These are phyloP conservation scores for Tetragonula clypearis DNA, from an alignment of 1,140 invertebrate genomes.

Conservation along the genomic window DNA sequence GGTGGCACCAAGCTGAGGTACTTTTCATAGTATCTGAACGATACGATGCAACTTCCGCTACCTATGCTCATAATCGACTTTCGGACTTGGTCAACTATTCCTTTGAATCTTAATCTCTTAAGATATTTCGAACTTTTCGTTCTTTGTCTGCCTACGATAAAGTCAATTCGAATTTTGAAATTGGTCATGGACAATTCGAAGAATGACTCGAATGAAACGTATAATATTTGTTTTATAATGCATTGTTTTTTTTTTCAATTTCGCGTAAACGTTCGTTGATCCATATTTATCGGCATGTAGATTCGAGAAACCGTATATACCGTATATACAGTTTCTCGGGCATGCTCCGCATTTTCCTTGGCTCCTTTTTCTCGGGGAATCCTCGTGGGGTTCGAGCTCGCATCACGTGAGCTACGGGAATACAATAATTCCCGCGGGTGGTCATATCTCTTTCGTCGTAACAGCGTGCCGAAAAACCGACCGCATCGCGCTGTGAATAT, in stretches of 20 bases:
- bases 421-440: slow-evolving; percentile 74
- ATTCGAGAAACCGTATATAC: background rate
- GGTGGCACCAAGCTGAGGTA: slow-evolving; percentile 53
- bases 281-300: background rate
- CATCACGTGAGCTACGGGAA: slow-evolving; percentile 48
- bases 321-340: background rate
- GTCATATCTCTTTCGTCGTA: slow-evolving; percentile 77
- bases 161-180: background rate
- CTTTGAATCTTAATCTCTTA: background rate
- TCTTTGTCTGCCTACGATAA: background rate
- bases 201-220: background rate
- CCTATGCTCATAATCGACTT: slow-evolving; percentile 36
- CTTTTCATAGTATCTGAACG: slow-evolving; percentile 49
- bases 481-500: slow-evolving; percentile 76
- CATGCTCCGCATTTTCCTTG: background rate
- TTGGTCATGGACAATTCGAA: background rate
- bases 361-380: slow-evolving; percentile 27
- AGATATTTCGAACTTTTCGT: background rate
- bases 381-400: background rate
- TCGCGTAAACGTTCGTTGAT: background rate
- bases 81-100: slow-evolving; percentile 16
- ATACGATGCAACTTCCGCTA: slow-evolving; percentile 45
- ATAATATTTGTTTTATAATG: background rate
- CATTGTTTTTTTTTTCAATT: background rate
- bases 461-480: slow-evolving; percentile 78